Evolutionary conservation across 35 echinoderm and acorn worm species (phyloP).

Genomic region (Lytechinus variegatus): DNA sequence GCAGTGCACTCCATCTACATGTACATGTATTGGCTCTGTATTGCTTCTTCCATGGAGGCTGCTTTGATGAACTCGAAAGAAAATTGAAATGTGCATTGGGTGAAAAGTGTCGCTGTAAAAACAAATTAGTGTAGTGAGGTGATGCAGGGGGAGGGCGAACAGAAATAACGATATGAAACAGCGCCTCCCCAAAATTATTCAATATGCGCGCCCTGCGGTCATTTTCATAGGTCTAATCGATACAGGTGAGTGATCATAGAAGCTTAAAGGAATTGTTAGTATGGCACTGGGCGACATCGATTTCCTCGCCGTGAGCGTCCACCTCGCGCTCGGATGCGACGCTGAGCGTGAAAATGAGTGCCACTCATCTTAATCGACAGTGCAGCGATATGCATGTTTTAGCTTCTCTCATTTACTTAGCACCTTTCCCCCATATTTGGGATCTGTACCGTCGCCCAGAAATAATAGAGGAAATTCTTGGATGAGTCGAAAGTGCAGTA

Average conservation of each 20-base stretch:
- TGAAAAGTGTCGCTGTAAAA: constrained; percentile 32
- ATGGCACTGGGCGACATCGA: constrained; percentile 40
- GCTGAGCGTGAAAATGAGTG: constrained; percentile 46
- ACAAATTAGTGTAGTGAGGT: constrained; percentile 47
- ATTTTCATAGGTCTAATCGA: constrained; percentile 44
- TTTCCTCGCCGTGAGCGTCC: not conserved
- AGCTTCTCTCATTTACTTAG: constrained; percentile 28
- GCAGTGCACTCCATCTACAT: not conserved
- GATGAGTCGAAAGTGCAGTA: constrained; percentile 41
- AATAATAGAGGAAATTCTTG: constrained; percentile 23
- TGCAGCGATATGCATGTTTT: constrained; percentile 52
- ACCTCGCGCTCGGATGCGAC: constrained; percentile 14
- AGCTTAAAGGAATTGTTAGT: constrained; percentile 57
- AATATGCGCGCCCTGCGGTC: constrained; percentile 31
- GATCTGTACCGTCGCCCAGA: constrained; percentile 18
- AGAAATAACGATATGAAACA: constrained; percentile 20
- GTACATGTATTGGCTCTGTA: not conserved
- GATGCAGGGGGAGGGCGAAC: not conserved
- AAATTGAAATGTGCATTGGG: constrained; percentile 42
- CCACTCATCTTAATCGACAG: constrained; percentile 46
- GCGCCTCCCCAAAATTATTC: constrained; percentile 14
- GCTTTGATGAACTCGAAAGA: not conserved
- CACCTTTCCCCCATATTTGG: constrained; percentile 33
- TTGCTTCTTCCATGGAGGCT: not conserved
- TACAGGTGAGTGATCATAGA: constrained; percentile 30